Evolutionary conservation across 2,888 invertebrate genomes (phyloP).

Genomic region (Scelioninae gen. 2): DNA sequence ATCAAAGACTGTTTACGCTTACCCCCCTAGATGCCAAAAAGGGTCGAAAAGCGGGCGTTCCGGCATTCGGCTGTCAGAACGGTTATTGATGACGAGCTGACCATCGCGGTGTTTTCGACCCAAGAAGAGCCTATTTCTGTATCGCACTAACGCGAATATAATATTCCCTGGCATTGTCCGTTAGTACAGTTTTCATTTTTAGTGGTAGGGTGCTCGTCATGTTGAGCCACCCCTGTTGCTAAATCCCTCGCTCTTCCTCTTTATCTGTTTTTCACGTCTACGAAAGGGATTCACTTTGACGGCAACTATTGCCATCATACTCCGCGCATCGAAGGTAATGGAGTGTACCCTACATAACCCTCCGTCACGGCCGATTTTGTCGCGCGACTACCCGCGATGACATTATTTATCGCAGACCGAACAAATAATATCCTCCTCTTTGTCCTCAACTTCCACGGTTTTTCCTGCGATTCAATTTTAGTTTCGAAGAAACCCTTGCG

Average conservation of each 20-base stretch:
- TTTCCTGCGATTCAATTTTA: conserved; percentile 16
- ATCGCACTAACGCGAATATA: conserved; percentile 60
- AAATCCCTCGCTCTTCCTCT: conserved; percentile 45
- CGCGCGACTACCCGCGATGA: conserved; percentile 63
- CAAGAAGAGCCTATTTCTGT: conserved; percentile 52
- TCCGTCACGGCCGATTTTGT: conserved; percentile 71
- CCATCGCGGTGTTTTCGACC: conserved; percentile 54
- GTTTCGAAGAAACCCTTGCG: conserved; percentile 15
- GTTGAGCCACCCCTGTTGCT: conserved; percentile 29
- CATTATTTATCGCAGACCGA: conserved; percentile 68
- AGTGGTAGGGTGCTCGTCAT: conserved; percentile 52
- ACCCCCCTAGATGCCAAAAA: conserved; percentile 35
- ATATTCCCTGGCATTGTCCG: conserved; percentile 52
- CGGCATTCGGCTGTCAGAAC: conserved; percentile 57
- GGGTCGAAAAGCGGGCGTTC: conserved; percentile 57
- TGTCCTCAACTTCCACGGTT: conserved; percentile 21
- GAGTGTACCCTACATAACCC: conserved; percentile 67
- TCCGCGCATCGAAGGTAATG: conserved; percentile 70
- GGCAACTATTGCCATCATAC: conserved; percentile 55
- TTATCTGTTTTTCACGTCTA: conserved; percentile 51
- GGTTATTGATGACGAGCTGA: conserved; percentile 61
- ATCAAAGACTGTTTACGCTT: conserved; percentile 59
- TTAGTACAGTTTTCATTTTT: conserved; percentile 61
- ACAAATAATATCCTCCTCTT: conserved; percentile 42
- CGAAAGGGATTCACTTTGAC: conserved; percentile 59